These are phyloP conservation scores for Sturmia bella DNA, from an alignment of 2,888 invertebrate genomes.

Conservation along the genomic window DNA sequence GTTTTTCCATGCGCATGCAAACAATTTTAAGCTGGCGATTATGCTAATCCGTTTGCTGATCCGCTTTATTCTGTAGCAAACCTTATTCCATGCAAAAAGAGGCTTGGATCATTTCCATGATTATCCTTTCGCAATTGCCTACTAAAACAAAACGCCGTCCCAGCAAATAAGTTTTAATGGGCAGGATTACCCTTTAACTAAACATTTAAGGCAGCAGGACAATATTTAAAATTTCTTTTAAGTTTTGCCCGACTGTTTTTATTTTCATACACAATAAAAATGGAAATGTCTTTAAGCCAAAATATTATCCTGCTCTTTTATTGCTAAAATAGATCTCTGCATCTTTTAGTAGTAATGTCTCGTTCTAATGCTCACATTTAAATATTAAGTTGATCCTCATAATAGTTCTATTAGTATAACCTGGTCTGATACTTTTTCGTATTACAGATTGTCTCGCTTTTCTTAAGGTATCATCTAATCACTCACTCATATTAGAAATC, in stretches of 20 bases:
- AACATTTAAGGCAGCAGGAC: constrained; percentile 53
- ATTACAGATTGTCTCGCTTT: neutral
- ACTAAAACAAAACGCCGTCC: constrained; percentile 78
- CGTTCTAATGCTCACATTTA: constrained; percentile 22
- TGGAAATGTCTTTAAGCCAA: constrained; percentile 80
- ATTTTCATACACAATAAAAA: constrained; percentile 76
- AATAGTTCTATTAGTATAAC: constrained; percentile 8
- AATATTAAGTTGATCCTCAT: constrained; percentile 44
- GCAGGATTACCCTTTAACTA: constrained; percentile 76
- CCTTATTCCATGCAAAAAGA: constrained; percentile 57
- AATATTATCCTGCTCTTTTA: constrained; percentile 75
- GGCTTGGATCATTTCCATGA: constrained; percentile 75
- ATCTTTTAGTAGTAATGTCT: constrained; percentile 69
- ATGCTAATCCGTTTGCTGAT: constrained; percentile 40
- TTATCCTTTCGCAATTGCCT: constrained; percentile 79
- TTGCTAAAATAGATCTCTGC: constrained; percentile 63
- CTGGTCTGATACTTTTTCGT: constrained; percentile 17
- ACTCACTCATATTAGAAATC: neutral
- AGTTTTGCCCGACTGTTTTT: constrained; percentile 70
- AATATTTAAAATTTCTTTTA: constrained; percentile 2
- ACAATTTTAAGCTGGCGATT: constrained; percentile 12
- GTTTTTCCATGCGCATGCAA: neutral
- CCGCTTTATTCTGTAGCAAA: constrained; percentile 57
- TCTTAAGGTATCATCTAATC: neutral
- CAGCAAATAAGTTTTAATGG: constrained; percentile 80